Evolutionary conservation across 2,113 vertebrate species (phyloP).

Genomic region (Oxyruncus cristatus): DNA sequence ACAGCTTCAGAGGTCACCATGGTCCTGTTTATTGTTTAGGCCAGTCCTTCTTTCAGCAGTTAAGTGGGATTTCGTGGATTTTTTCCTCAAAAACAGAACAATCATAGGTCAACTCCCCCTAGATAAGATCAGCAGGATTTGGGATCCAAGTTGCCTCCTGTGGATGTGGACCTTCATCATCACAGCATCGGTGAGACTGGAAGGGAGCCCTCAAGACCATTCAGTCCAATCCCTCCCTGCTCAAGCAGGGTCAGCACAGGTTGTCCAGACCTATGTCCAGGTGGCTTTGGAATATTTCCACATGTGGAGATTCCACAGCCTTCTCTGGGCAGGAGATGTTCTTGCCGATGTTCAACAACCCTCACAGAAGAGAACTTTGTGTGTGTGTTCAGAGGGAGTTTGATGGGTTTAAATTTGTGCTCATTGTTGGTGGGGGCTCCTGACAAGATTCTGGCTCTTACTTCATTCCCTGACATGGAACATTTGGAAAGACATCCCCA

Average conservation of each 20-base stretch:
- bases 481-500: not conserved
- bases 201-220: not conserved
- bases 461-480: not conserved
- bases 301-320: not conserved
- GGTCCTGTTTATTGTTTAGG: not conserved
- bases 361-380: not conserved
- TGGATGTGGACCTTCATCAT: not conserved
- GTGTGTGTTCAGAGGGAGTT: not conserved
- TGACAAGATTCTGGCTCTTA: not conserved
- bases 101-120: not conserved
- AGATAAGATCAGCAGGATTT: not conserved
- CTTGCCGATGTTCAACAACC: not conserved
- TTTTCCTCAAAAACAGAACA: not conserved
- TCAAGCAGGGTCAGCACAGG: not conserved
- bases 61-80: not conserved
- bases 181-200: not conserved
- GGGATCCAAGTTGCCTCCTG: not conserved
- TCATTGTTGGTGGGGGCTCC: not conserved
- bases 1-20: not conserved
- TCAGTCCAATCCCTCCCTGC: not conserved
- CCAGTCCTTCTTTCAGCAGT: not conserved
- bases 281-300: not conserved
- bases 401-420: not conserved
- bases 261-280: not conserved
- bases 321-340: not conserved